Conservation (phyloP, 53 echinoderm and acorn worm species). For the Echinometra lucunter region DNA sequence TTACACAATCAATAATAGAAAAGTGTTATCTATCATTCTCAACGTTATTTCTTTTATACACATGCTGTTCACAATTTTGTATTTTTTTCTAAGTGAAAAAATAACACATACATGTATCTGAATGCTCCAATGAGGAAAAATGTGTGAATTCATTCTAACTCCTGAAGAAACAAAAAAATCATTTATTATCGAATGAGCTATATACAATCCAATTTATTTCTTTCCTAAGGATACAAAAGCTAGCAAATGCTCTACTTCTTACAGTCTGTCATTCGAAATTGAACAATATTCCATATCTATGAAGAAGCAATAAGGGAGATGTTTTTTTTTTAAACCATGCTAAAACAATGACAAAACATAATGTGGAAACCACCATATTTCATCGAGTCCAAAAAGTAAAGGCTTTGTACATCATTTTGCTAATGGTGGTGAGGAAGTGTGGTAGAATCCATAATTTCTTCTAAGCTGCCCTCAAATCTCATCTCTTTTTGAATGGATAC, state of each 20-base stretch:
- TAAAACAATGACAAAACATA: not conserved
- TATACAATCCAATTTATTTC: not conserved
- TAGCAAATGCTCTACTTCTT: not conserved
- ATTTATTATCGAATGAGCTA: not conserved
- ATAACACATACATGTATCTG: not conserved
- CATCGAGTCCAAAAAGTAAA: too few relatives aligned
- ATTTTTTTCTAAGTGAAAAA: not conserved
- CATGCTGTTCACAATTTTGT: slow-evolving; percentile 17
- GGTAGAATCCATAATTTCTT: too few relatives aligned
- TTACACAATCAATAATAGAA: not conserved
- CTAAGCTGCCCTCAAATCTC: too few relatives aligned
- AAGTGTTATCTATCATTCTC: not conserved
- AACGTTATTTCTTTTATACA: not conserved
- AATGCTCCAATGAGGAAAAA: not conserved
- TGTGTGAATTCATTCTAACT: not conserved
- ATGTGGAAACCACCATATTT: too few relatives aligned
- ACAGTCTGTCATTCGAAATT: not conserved
- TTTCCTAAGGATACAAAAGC: not conserved
- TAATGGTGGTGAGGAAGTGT: not conserved
- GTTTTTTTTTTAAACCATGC: not conserved
- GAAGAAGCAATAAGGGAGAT: too few relatives aligned
- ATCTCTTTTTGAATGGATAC: too few relatives aligned
- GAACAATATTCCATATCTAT: not conserved
- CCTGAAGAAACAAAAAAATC: not conserved
- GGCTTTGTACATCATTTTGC: too few relatives aligned